Conservation (phyloP, 2,797 vertebrate genomes). For the Diplodus puntazzo region DNA sequence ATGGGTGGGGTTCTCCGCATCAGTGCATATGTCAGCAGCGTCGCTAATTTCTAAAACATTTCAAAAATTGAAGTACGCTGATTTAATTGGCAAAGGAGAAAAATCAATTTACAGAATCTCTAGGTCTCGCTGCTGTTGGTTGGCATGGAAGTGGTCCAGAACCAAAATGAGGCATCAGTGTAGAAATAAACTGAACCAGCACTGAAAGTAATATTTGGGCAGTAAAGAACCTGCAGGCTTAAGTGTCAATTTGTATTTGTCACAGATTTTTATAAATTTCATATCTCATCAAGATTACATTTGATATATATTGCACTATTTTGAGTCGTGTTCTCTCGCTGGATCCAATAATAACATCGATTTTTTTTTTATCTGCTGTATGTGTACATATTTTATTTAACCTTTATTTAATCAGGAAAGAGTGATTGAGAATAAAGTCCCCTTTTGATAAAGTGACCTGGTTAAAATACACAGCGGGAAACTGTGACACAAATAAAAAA, state of each 20-base stretch:
- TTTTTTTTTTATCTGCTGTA: background rate
- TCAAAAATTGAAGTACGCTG: background rate
- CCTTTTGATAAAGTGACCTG: background rate
- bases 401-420: background rate
- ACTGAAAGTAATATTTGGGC: background rate
- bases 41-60: constrained; percentile 12
- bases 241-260: background rate
- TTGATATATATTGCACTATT: background rate
- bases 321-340: background rate
- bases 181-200: background rate
- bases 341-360: background rate
- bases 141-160: background rate
- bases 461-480: background rate
- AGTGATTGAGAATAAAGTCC: background rate
- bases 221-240: background rate
- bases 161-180: background rate
- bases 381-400: background rate
- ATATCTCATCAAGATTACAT: background rate
- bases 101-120: constrained; percentile 15
- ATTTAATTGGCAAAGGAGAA: background rate
- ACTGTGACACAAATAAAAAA: background rate
- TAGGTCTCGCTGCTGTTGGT: constrained; percentile 1
- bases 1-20: constrained; percentile 9
- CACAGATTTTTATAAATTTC: background rate
- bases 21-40: background rate